phyloP scores from a whole-genome alignment of 2,888 invertebrate genomes.

The Ferrisia virgata region DNA sequence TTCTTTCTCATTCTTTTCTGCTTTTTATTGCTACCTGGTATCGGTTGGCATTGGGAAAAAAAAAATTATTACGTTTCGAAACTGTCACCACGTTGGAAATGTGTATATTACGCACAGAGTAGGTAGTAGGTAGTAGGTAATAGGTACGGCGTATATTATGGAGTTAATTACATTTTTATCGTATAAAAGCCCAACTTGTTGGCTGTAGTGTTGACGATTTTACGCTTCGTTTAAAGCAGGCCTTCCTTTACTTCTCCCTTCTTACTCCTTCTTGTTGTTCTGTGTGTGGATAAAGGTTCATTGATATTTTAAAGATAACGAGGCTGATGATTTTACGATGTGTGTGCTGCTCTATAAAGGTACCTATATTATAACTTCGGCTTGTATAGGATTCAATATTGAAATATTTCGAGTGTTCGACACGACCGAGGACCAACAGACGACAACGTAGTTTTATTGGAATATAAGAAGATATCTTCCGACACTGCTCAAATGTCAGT shows the following conservation, averaged over 20 bases:
- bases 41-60: not conserved
- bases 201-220: not conserved
- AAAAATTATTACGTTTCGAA: not conserved
- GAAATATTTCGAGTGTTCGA: conserved; percentile 26
- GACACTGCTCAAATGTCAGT: conserved; percentile 36
- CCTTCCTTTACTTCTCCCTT: too few relatives aligned
- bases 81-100: not conserved
- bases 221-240: not conserved
- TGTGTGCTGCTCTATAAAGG: too few relatives aligned
- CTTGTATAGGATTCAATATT: too few relatives aligned
- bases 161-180: not conserved
- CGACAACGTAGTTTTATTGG: too few relatives aligned
- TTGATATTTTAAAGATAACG: not conserved
- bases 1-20: not conserved
- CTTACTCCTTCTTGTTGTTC: too few relatives aligned
- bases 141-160: too few relatives aligned
- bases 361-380: too few relatives aligned
- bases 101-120: not conserved
- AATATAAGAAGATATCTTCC: conserved; percentile 21
- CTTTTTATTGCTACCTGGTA: not conserved
- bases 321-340: too few relatives aligned
- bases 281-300: not conserved
- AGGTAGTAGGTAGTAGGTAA: too few relatives aligned
- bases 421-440: not conserved
- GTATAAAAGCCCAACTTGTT: not conserved